phyloP scores from a whole-genome alignment of 2,888 invertebrate genomes.

The Petrophora chlorosata region DNA sequence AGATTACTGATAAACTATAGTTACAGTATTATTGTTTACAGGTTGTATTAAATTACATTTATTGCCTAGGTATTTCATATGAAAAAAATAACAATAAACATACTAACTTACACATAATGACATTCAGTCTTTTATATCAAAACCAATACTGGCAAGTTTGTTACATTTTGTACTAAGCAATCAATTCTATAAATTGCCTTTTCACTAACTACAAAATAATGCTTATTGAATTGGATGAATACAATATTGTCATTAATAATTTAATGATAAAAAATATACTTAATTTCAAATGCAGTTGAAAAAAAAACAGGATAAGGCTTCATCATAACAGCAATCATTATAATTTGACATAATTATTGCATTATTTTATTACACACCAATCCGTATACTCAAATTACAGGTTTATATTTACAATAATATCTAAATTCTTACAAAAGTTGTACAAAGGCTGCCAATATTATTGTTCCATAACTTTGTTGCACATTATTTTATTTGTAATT shows the following conservation, averaged over 20 bases:
- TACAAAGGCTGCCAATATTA: too few relatives aligned
- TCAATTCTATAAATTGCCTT: constrained; percentile 64
- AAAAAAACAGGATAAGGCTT: too few relatives aligned
- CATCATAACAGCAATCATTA: too few relatives aligned
- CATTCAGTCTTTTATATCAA: constrained; percentile 82
- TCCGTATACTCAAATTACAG: too few relatives aligned
- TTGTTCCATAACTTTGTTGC: too few relatives aligned
- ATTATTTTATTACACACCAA: too few relatives aligned
- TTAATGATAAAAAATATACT: too few relatives aligned
- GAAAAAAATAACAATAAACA: constrained; percentile 67
- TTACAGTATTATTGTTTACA: constrained; percentile 21
- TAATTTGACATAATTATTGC: too few relatives aligned
- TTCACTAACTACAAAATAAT: constrained; percentile 62
- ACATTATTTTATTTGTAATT: too few relatives aligned
- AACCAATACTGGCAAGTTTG: constrained; percentile 84
- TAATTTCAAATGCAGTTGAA: too few relatives aligned
- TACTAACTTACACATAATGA: constrained; percentile 70
- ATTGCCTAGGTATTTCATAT: constrained; percentile 54
- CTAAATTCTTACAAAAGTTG: too few relatives aligned
- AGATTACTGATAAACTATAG: constrained; percentile 24
- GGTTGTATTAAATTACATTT: constrained; percentile 41
- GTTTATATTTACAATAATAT: too few relatives aligned
- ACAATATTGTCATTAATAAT: neutral
- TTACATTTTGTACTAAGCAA: constrained; percentile 82
- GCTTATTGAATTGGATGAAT: neutral